Evolutionary conservation across 2,797 vertebrate species (phyloP).

Genomic region (Esox masquinongy): DNA sequence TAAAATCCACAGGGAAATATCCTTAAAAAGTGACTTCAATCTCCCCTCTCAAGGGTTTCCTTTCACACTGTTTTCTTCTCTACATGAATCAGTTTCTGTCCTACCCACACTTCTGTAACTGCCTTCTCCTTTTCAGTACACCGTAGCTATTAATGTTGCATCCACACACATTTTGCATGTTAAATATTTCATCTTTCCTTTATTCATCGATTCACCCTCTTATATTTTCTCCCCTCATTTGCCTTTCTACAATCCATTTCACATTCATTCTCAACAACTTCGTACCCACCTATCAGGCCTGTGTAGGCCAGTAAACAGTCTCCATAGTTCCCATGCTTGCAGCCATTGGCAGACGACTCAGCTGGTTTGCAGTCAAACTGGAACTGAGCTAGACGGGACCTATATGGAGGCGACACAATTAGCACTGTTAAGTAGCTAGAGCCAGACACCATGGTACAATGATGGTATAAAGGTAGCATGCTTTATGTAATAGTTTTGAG

Average conservation of each 20-base stretch:
- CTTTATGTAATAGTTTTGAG: neutral
- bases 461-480: neutral
- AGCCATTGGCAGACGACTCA: slow-evolving; percentile 65
- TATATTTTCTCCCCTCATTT: neutral
- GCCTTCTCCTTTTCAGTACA: neutral
- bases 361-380: slow-evolving; percentile 75
- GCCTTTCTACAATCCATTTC: neutral
- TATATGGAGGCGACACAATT: slow-evolving; percentile 52
- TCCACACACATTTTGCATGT: slow-evolving; percentile 7
- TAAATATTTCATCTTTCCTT: slow-evolving; percentile 4
- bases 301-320: slow-evolving; percentile 79
- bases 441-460: slow-evolving; percentile 7
- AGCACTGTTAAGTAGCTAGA: slow-evolving; percentile 18
- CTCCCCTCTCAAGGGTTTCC: neutral
- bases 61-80: too few relatives aligned
- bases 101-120: neutral
- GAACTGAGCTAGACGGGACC: slow-evolving; percentile 79
- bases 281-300: slow-evolving; percentile 74
- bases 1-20: neutral
- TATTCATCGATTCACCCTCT: neutral
- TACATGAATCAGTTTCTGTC: too few relatives aligned
- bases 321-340: slow-evolving; percentile 73
- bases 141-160: neutral
- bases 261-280: neutral
- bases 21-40: slow-evolving; percentile 8